Base-by-base conservation (phyloP, 2,113 vertebrate species). In the Zosterops borbonicus region DNA sequence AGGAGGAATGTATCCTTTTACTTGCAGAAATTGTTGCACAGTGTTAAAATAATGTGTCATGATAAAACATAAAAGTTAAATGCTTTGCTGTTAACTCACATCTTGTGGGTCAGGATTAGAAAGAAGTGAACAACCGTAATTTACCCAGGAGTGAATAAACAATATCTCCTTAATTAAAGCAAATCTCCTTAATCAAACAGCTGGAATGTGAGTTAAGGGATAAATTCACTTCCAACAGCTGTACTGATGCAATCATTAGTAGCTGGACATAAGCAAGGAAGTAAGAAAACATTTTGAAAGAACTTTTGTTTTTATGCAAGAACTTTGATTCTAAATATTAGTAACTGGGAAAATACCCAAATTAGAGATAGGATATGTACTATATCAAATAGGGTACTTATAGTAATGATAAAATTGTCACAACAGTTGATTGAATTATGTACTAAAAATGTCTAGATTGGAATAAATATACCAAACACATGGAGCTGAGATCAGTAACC, bases 1-100 rank as follows among this genome's bases (percentile, higher is more conserved):
- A 99, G 42, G 98, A 98, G 91, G 99, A 99, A 87, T 99, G 99
- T 99, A 99, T 99, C 99, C 98, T 99, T 98, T 97, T 94, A 59
- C 88, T 87, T 91, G 77, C 55, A 41, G 64, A 80, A 71, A 49
- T 80, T 55, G 7, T 68, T 84, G 44, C 4, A 4, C 3, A 2
- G 7, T 56, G 49, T 63, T 92, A 59, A 80, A 76, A 65, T 80
- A 77, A 60, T 24, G 6, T 86, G 63, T 4, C 22, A 18, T 59
- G 24, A 58, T 49, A 75, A 91, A 63, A 49, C 8, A 23, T 39
- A 27, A 25, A 85, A 71, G 53, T n/a, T 27, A 84, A 69, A 50
- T 76, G 52, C 35, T 82, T 82, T 87, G 29, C 33, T 3, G 0
- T 59, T 67, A 68, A 55, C 42, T 83, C 29, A 39, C 7, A 42